Percentiles rank a stretch among this genome's conserved stretches.
phyloP scores from a whole-genome alignment of 2,113 vertebrate species.

The Sterna hirundo region DNA sequence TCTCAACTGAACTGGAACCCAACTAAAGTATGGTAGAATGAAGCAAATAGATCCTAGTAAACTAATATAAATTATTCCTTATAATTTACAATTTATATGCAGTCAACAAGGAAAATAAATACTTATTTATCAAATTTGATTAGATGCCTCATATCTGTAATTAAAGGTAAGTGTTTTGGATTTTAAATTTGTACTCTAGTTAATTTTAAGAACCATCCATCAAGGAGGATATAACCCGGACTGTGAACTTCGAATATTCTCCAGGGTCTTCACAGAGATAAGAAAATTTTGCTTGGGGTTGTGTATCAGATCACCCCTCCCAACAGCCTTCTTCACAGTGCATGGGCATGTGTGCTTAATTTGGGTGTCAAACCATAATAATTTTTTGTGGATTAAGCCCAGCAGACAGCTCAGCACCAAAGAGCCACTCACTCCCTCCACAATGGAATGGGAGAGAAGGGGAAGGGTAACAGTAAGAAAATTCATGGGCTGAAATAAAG shows the following conservation, averaged over 20 bases:
- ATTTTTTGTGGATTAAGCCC: background rate
- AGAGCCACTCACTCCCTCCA: background rate
- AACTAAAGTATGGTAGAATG: background rate
- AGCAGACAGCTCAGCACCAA: background rate
- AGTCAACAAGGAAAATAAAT: constrained; percentile 23
- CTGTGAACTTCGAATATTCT: background rate
- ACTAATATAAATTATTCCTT: background rate
- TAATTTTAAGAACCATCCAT: constrained; percentile 15
- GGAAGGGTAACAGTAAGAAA: background rate
- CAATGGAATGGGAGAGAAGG: background rate
- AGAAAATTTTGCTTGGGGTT: background rate
- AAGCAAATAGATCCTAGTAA: background rate
- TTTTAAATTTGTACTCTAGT: constrained; percentile 15
- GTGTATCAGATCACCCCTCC: background rate
- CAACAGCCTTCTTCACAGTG: background rate
- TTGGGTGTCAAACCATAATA: background rate
- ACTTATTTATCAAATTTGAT: constrained; percentile 43
- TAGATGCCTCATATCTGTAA: constrained; percentile 28
- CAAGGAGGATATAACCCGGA: background rate
- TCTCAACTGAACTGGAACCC: background rate
- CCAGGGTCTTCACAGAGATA: background rate
- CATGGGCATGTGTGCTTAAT: background rate
- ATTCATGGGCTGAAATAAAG: background rate
- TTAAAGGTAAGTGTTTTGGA: constrained; percentile 45
- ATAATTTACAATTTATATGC: constrained; percentile 40